Conservation (phyloP, 2,113 vertebrate genomes). For the Microtus ochrogaster region DNA sequence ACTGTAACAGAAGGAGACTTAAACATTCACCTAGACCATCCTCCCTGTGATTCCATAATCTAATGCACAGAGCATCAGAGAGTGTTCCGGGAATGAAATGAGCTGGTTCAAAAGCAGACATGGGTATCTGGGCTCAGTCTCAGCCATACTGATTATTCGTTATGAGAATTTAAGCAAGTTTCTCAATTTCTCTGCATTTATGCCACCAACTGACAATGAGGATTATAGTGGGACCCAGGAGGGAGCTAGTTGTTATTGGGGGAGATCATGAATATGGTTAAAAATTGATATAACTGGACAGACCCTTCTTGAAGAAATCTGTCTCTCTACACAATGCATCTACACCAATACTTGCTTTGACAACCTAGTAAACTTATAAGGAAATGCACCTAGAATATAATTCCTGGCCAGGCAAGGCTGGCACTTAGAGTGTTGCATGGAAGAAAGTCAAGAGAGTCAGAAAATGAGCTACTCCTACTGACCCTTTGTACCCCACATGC, state of each 20-base stretch:
- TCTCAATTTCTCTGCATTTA: not conserved
- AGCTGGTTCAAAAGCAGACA: not conserved
- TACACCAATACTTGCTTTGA: not conserved
- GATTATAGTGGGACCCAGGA: not conserved
- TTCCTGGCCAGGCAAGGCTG: not conserved
- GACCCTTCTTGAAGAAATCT: not conserved
- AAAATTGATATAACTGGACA: not conserved
- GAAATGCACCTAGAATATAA: not conserved
- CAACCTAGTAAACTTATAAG: not conserved
- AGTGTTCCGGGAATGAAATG: not conserved
- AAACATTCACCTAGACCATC: not conserved
- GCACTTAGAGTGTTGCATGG: not conserved
- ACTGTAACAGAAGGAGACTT: not conserved
- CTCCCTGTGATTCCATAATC: not conserved
- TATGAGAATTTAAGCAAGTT: not conserved
- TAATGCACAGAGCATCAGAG: not conserved
- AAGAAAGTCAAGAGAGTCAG: not conserved
- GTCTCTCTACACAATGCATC: not conserved
- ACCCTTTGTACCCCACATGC: not conserved
- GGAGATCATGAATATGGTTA: not conserved
- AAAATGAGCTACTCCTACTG: not conserved
- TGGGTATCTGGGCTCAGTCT: not conserved
- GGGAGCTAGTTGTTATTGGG: not conserved
- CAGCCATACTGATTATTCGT: not conserved
- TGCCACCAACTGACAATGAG: not conserved